phyloP scores from a whole-genome alignment of 2,113 vertebrate species.

The Cryptoleucopteryx plumbea region DNA sequence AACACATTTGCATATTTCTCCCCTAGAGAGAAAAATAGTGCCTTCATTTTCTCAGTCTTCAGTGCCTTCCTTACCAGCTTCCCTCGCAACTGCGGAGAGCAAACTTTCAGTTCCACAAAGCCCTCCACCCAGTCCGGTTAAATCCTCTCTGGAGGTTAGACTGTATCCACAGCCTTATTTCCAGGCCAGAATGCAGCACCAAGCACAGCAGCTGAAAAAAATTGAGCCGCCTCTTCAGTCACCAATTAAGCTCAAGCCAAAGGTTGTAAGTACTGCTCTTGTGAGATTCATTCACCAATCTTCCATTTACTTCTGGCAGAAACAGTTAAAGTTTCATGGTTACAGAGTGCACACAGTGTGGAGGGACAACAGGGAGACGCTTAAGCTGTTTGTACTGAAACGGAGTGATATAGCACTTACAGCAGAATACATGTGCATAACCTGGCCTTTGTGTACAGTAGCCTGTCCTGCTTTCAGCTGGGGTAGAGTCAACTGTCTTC shows the following conservation, averaged over 20 bases:
- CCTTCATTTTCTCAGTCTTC: constrained; percentile 85
- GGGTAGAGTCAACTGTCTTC: too few species aligned
- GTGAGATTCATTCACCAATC: neutral
- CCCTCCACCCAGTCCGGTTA: constrained; percentile 79
- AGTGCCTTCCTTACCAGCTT: constrained; percentile 89
- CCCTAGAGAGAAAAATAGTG: constrained; percentile 93
- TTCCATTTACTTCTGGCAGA: neutral
- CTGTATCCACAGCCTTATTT: constrained; percentile 79
- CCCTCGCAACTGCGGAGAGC: constrained; percentile 74
- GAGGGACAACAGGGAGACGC: neutral
- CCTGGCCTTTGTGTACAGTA: neutral
- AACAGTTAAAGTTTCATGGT: neutral
- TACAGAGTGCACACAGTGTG: rapidly evolving
- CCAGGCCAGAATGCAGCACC: constrained; percentile 73
- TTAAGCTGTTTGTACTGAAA: neutral
- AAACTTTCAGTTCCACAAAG: constrained; percentile 71
- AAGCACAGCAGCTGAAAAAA: constrained; percentile 75
- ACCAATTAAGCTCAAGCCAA: constrained; percentile 71
- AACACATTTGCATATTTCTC: neutral
- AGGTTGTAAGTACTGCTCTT: constrained; percentile 78
- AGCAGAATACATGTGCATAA: neutral
- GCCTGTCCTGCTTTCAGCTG: neutral
- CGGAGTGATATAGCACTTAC: neutral
- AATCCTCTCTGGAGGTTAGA: constrained; percentile 77
- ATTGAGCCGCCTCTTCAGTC: constrained; percentile 69